These are phyloP conservation scores for Dione juno DNA, from an alignment of 2,888 invertebrate genomes.

Conservation along the genomic window DNA sequence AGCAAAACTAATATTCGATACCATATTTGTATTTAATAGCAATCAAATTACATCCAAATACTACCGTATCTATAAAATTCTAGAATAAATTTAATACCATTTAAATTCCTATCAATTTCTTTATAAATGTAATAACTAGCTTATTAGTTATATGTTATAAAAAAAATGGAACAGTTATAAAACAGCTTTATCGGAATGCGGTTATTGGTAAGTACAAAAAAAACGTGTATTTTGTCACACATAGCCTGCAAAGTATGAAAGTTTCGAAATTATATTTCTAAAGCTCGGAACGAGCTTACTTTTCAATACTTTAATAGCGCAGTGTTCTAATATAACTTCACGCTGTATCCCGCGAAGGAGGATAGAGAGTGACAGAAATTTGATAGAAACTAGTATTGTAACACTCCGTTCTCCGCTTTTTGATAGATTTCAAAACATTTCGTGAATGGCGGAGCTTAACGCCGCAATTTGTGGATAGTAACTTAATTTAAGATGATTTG, in stretches of 20 bases:
- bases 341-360: too few relatives aligned
- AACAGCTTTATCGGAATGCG: slow-evolving; percentile 9
- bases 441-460: too few relatives aligned
- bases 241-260: slow-evolving; percentile 1
- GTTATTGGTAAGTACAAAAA: slow-evolving; percentile 1
- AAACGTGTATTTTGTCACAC: background rate
- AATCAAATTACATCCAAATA: background rate
- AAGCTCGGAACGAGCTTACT: slow-evolving; percentile 1
- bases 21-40: background rate
- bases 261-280: slow-evolving; percentile 9
- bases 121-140: background rate
- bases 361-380: too few relatives aligned
- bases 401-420: too few relatives aligned
- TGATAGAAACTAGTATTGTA: too few relatives aligned
- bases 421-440: too few relatives aligned
- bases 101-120: background rate
- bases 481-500: too few relatives aligned
- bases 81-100: background rate
- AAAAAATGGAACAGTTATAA: background rate
- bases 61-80: background rate
- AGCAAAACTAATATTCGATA: too few relatives aligned
- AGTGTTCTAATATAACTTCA: background rate
- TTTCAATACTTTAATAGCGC: background rate
- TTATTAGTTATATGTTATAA: background rate
- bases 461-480: too few relatives aligned